phyloP scores from a whole-genome alignment of 2,888 invertebrate species.

The Drosophila leonis region DNA sequence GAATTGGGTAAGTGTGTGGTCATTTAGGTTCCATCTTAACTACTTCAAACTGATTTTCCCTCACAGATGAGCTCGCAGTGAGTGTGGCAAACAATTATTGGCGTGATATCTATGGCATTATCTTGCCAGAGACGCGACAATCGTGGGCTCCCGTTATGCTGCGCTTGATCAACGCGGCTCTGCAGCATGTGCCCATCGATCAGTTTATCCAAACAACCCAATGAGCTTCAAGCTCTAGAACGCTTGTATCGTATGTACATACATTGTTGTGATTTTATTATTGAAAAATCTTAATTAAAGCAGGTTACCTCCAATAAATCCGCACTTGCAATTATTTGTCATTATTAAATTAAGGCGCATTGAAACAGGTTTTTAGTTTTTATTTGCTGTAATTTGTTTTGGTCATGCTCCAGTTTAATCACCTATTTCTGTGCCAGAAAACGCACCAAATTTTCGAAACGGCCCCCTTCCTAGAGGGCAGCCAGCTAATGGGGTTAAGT shows the following conservation, averaged over 20 bases:
- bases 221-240: slow-evolving; percentile 11
- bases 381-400: slow-evolving; percentile 19
- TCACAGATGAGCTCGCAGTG: slow-evolving; percentile 80
- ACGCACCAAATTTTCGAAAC: slow-evolving; percentile 36
- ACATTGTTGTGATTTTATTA: slow-evolving; percentile 35
- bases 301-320: slow-evolving; percentile 23
- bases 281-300: slow-evolving; percentile 27
- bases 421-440: slow-evolving; percentile 34
- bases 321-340: slow-evolving; percentile 23
- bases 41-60: neutral
- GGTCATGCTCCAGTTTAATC: slow-evolving; percentile 65
- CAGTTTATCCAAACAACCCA: slow-evolving; percentile 58
- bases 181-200: slow-evolving; percentile 82
- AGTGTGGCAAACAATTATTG: slow-evolving; percentile 87
- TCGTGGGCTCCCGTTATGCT: slow-evolving; percentile 83
- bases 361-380: slow-evolving; percentile 36
- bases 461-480: slow-evolving; percentile 31
- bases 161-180: slow-evolving; percentile 77
- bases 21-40: too few species aligned
- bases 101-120: slow-evolving; percentile 86
- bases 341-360: slow-evolving; percentile 22
- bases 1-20: slow-evolving; percentile 88
- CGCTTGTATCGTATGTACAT: slow-evolving; percentile 7
- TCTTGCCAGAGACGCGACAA: slow-evolving; percentile 85
- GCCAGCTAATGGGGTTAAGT: slow-evolving; percentile 53